Evolutionary conservation across 2,888 invertebrate species (phyloP), one percentile per base, ranked within the genome.

Genomic region (Baccha elongata): DNA sequence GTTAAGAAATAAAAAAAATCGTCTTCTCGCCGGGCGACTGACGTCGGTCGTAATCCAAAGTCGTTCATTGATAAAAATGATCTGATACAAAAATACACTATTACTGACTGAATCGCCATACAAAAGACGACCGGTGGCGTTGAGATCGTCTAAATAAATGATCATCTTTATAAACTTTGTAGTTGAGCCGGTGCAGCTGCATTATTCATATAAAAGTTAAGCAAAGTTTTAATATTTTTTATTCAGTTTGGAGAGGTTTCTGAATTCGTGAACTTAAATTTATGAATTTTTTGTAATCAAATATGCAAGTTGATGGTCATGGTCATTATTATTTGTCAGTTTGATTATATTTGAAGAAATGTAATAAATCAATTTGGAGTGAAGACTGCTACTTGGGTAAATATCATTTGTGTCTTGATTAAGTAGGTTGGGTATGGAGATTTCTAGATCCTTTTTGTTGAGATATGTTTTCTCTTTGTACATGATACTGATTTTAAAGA

Each of bases 261-360:
- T 17, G n/a, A 52, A 52, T 52, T 52, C 29, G 29, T 32, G 1
- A n/a, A n/a, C n/a, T n/a, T n/a, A n/a, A n/a, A n/a, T n/a, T n/a
- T n/a, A n/a, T n/a, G n/a, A n/a, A n/a, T 32, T 32, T 32, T 1
- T 8, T 32, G 3, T 8, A 4, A 52, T 52, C 32, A 17, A 32
- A 52, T 5, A 15, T n/a, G 35, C 21, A 53, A 46, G 37, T 19
- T 73, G 46, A 26, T 10, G 48, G 29, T 65, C 64, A 73, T 32
- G 53, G 65, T 37, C 71, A 52, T 13, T 23, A 35, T 32, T 72
- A 10, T 26, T n/a, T n/a, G n/a, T 23, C 19, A 6, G 29, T 17
- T 42, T 17, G 29, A 23, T 42, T 17, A 6, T 32, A 32, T 8
- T 32, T 32, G 8, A 32, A 8, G 8, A 32, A 32, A 32, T 4